These are phyloP conservation scores for Drosophila obscura DNA, from an alignment of 1,140 invertebrate species.

Conservation along the genomic window DNA sequence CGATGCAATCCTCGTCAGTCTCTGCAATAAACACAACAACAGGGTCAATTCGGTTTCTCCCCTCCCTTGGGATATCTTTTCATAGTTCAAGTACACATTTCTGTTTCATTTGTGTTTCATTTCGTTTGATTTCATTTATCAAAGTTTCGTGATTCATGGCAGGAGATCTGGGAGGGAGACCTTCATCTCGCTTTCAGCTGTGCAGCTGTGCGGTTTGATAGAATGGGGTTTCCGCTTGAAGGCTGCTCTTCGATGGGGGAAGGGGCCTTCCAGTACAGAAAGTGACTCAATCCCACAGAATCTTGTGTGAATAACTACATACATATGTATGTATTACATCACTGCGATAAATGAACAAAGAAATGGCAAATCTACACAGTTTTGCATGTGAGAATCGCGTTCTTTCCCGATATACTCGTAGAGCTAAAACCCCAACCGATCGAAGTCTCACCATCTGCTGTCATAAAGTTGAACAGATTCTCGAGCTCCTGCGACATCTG, in stretches of 20 bases:
- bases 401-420: no score
- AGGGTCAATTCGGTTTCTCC: constrained; percentile 7
- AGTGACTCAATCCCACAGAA: constrained; percentile 12
- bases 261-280: background rate
- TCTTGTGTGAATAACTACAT: background rate
- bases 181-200: constrained; percentile 13
- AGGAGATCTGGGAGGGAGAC: constrained; percentile 8
- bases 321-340: background rate
- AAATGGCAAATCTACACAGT: background rate
- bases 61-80: background rate
- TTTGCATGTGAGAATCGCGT: no score
- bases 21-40: constrained; percentile 84
- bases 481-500: constrained; percentile 93
- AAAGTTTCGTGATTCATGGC: constrained; percentile 27
- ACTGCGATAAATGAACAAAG: no score
- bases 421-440: no score
- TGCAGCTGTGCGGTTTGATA: constrained; percentile 3
- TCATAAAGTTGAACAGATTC: constrained; percentile 93
- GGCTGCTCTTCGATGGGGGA: background rate
- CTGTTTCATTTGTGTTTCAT: background rate
- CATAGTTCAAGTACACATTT: background rate
- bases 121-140: constrained; percentile 11
- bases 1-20: constrained; percentile 95
- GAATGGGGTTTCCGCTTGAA: constrained; percentile 14
- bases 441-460: constrained; percentile 85